Percentiles rank a stretch among this genome's conserved stretches.
These are phyloP conservation scores for Stenolophus ochropezus DNA, from an alignment of 2,888 invertebrate genomes.

Conservation along the genomic window DNA sequence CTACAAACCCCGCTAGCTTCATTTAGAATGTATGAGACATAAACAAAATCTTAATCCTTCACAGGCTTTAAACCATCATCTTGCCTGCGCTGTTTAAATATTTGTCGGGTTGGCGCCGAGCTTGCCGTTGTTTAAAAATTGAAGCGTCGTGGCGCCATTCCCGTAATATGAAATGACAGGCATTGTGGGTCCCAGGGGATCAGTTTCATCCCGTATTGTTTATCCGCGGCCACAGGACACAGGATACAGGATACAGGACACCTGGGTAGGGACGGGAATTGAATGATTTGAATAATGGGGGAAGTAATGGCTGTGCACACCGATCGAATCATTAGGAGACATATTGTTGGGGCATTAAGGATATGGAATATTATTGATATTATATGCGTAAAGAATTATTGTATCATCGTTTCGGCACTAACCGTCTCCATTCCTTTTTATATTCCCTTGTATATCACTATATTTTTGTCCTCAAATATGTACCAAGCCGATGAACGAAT, in stretches of 20 bases:
- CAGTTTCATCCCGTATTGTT: conserved; percentile 54
- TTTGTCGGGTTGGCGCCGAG: not conserved
- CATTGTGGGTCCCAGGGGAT: conserved; percentile 50
- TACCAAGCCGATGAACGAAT: too few species aligned
- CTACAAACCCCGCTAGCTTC: not conserved
- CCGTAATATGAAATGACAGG: conserved; percentile 58
- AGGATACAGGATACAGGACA: conserved; percentile 2
- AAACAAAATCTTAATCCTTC: not conserved
- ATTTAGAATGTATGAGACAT: not conserved
- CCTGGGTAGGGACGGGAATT: not conserved
- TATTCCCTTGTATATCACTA: not conserved
- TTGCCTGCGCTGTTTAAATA: conserved; percentile 17
- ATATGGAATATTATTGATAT: not conserved
- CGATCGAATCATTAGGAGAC: not conserved
- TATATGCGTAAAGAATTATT: not conserved
- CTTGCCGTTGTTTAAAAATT: conserved; percentile 55
- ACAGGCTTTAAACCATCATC: not conserved
- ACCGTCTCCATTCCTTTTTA: not conserved
- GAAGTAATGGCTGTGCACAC: not conserved
- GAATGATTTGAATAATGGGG: conserved; percentile 26
- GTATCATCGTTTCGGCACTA: not conserved
- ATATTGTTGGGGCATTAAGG: not conserved
- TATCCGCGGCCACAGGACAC: conserved; percentile 26
- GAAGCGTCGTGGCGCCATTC: conserved; percentile 33
- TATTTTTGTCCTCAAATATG: too few species aligned